Percentiles rank a stretch among this genome's conserved stretches.
These are phyloP conservation scores for Poecile atricapillus DNA, from an alignment of 2,113 vertebrate genomes.

Conservation along the genomic window DNA sequence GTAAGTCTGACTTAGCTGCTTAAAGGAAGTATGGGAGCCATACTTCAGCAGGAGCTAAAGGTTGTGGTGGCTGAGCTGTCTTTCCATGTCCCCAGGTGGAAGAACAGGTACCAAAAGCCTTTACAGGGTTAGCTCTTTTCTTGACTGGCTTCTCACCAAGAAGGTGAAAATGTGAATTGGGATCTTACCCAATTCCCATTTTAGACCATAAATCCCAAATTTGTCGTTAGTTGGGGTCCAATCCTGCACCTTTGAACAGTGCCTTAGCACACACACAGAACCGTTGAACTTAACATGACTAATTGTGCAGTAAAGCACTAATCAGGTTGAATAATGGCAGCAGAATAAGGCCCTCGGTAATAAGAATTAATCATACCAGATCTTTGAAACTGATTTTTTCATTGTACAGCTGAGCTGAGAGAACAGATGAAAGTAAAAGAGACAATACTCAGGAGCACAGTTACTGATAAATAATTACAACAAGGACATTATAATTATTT, in stretches of 20 bases:
- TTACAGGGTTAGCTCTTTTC: not conserved
- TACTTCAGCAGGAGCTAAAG: not conserved
- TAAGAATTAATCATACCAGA: slow-evolving; percentile 60
- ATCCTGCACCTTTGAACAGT: not conserved
- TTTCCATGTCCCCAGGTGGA: not conserved
- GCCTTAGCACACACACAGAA: not conserved
- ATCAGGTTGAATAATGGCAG: slow-evolving; percentile 44
- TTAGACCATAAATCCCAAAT: not conserved
- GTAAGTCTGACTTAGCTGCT: not conserved
- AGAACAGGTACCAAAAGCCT: not conserved
- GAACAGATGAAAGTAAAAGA: slow-evolving; percentile 67
- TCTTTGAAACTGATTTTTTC: slow-evolving; percentile 45
- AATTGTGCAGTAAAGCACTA: slow-evolving; percentile 36
- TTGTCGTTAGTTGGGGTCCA: not conserved
- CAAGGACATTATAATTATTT: slow-evolving; percentile 76
- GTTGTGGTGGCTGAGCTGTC: not conserved
- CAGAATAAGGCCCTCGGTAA: slow-evolving; percentile 48
- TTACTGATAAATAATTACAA: slow-evolving; percentile 82
- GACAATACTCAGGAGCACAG: slow-evolving; percentile 74
- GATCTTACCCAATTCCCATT: not conserved
- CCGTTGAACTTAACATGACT: not conserved
- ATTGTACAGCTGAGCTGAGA: slow-evolving; percentile 64
- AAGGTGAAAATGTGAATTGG: not conserved
- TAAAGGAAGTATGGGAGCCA: not conserved
- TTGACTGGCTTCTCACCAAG: not conserved